Evolutionary conservation across 2,797 vertebrate species (phyloP).

Genomic region (Potorous gilbertii): DNA sequence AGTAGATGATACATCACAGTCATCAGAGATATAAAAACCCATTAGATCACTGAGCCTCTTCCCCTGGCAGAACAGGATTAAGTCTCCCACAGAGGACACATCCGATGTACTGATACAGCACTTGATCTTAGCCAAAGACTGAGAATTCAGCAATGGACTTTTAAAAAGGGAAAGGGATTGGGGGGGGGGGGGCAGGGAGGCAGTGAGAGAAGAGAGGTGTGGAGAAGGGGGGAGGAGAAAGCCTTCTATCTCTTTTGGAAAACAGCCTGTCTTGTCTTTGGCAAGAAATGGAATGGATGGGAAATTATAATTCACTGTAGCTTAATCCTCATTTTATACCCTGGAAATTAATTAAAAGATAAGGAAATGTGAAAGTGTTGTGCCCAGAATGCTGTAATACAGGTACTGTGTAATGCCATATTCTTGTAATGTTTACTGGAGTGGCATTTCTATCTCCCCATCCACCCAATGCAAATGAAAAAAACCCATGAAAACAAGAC

Average conservation of each 20-base stretch:
- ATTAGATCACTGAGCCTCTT: constrained; percentile 31
- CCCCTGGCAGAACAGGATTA: constrained; percentile 43
- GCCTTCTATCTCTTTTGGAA: constrained; percentile 40
- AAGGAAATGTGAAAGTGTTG: constrained; percentile 46
- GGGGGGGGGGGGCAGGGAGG: neutral
- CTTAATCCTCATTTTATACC: constrained; percentile 45
- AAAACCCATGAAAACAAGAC: neutral
- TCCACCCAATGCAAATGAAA: constrained; percentile 40
- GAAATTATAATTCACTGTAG: constrained; percentile 43
- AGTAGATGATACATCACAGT: constrained; percentile 23
- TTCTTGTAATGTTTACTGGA: constrained; percentile 41
- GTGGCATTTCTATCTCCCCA: constrained; percentile 32
- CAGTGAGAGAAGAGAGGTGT: neutral
- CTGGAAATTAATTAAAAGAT: constrained; percentile 61
- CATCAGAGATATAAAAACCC: constrained; percentile 27
- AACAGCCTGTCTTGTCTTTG: constrained; percentile 14
- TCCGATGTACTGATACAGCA: neutral
- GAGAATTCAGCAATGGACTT: constrained; percentile 18
- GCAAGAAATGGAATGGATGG: constrained; percentile 3
- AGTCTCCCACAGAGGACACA: neutral
- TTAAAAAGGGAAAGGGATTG: neutral
- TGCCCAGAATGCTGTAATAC: constrained; percentile 17
- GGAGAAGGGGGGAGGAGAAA: neutral
- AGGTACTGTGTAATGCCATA: constrained; percentile 37
- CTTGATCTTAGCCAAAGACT: constrained; percentile 54